Conservation (phyloP, 2,797 vertebrate species). For the Leptatherina wallacei region DNA sequence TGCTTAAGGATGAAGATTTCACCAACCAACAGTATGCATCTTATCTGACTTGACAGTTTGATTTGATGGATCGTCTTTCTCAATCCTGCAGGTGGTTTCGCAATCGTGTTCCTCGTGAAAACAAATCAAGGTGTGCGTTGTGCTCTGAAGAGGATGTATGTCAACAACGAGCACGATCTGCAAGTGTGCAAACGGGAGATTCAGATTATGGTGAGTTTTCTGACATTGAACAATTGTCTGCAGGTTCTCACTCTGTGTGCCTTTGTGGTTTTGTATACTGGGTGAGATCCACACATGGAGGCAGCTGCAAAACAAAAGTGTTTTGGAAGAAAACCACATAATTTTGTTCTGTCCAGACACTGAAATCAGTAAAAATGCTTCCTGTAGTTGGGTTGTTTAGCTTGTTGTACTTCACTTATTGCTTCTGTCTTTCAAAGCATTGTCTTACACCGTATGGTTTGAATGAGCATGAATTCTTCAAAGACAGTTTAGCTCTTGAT, state of each 20-base stretch:
- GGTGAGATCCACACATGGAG: slow-evolving; percentile 2
- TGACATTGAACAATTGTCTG: background rate
- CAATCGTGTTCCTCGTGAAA: slow-evolving; percentile 95
- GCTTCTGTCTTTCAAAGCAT: slow-evolving; percentile 40
- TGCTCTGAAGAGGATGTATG: slow-evolving; percentile 98
- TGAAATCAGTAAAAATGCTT: background rate
- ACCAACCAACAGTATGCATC: background rate
- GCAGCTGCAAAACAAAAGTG: slow-evolving; percentile 3
- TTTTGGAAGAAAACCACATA: slow-evolving; percentile 16
- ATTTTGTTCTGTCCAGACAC: background rate
- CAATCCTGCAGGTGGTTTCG: slow-evolving; percentile 89
- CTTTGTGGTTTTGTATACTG: background rate
- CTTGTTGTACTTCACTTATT: slow-evolving; percentile 28
- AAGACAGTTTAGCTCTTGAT: background rate
- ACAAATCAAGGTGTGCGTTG: slow-evolving; percentile 93
- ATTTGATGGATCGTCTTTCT: slow-evolving; percentile 5
- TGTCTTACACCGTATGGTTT: slow-evolving; percentile 25
- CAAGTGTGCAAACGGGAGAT: slow-evolving; percentile 98
- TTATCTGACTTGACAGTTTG: background rate
- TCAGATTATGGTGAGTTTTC: slow-evolving; percentile 95
- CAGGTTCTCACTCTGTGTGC: background rate
- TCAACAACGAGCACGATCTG: slow-evolving; percentile 96
- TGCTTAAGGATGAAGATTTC: background rate
- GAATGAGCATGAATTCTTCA: background rate
- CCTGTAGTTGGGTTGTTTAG: slow-evolving; percentile 21